A percentile compares a stretch with the other conserved stretches of the same genome.
These are phyloP conservation scores for Ptyas mucosa DNA, from an alignment of 2,113 vertebrate species.

Conservation along the genomic window DNA sequence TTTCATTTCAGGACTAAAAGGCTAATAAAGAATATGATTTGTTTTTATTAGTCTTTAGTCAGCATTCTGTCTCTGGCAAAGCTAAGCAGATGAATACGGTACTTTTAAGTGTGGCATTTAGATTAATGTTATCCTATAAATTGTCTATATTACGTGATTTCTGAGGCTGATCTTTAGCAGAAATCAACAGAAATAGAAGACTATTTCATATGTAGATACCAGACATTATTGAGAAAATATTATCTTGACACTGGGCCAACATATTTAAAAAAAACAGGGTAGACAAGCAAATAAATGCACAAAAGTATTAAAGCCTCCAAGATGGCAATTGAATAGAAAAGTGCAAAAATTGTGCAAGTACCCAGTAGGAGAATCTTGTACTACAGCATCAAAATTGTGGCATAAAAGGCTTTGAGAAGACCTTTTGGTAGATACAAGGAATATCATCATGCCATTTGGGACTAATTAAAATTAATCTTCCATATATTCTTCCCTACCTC, in stretches of 20 bases:
- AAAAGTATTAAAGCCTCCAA: conserved; percentile 57
- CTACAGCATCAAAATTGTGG: background rate
- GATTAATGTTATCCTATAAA: conserved; percentile 32
- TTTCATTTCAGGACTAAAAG: conserved; percentile 49
- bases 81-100: conserved; percentile 46
- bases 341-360: conserved; percentile 45
- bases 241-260: conserved; percentile 42
- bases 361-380: conserved; percentile 48
- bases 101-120: conserved; percentile 66
- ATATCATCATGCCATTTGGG: background rate
- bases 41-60: conserved; percentile 60
- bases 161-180: conserved; percentile 24
- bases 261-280: conserved; percentile 42
- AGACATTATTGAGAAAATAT: conserved; percentile 53
- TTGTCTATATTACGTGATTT: conserved; percentile 51
- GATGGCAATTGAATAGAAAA: conserved; percentile 50
- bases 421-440: background rate
- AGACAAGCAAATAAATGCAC: conserved; percentile 20
- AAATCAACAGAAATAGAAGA: conserved; percentile 22
- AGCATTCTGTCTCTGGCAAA: conserved; percentile 33
- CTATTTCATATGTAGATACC: conserved; percentile 48
- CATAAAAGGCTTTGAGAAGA: background rate
- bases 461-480: background rate
- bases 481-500: background rate
- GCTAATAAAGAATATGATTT: conserved; percentile 55